Base-by-base conservation (phyloP, 2,888 invertebrate species). In the Cheilosia variabilis region DNA sequence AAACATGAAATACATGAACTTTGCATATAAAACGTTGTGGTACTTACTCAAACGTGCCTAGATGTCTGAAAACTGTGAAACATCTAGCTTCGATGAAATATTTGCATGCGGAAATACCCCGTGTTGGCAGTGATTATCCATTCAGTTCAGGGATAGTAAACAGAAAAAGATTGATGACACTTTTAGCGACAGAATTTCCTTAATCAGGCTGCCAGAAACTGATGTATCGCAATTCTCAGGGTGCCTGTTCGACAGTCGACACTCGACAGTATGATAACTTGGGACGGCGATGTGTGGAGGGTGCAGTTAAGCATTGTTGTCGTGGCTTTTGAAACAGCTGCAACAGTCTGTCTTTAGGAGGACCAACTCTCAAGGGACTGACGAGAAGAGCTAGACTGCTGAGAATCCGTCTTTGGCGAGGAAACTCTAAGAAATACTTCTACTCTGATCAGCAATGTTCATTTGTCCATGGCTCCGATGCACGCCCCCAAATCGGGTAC, bases 1-100 rank as follows among this genome's bases (percentile, higher is more conserved):
- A 57, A 57, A 47, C 75, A 75, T 75, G 65, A 57, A 47, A 75
- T 57, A 24, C 41, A 57, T 65, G 73, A 43, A 65, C 17, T 27
- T 22, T 7, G 47, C 34, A 53, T 17, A 52, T 52, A 57, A 63
- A 65, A 37, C 17, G 34, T 55, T 55, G 31, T 24, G 34, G 13
- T 22, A 50, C 24, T 50, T 47, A 62, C 37, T 47, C 27, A 65
- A 65, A 75, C 75, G 65, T 75, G 65, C 27, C n/a, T n/a, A n/a
- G 65, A 65, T 75, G 65, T 22, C 41, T 19, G 50, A 47, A 52
- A 47, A 47, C 10, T 37, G 37, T 57, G 57, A 47, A 75, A 50
- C 41, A 34, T 27, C 47, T 47, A 43, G 62, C 22, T 52, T 60
- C 19, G 50, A 52, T 27, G 15, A 52, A 37, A 27, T 60, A 34